Base-by-base conservation (phyloP, 2,888 invertebrate genomes). In the Drosophila parthenogenetica region DNA sequence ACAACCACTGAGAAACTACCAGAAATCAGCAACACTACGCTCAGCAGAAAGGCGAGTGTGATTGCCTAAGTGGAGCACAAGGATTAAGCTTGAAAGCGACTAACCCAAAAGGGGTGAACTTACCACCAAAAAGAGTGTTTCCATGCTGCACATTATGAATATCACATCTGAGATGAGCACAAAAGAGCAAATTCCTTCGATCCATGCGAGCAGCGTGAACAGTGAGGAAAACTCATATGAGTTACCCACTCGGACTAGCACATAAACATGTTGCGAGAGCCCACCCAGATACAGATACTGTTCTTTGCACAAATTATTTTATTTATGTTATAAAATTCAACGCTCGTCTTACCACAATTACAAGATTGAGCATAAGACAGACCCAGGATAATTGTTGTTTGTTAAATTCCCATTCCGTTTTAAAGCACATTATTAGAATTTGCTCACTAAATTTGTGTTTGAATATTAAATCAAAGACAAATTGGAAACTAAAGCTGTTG, bases 341-440 rank as follows among this genome's bases (percentile, higher is more conserved):
- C 3, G 11, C 11, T 17, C 5, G 3, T 17, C 74, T 66, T 80
- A 77, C 77, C 77, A 58, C 16, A 22, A 66, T 10, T 0, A 73
- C 45, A 2, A 58, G 25, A 25, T 77, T 73, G 11, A 77, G 65
- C 73, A 77, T 61, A 0, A 73, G 46, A 22, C 80, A 66, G 25
- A 65, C 19, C 43, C 80, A 73, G 4, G 35, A 48, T 11, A 80
- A 19, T 37, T 77, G 65, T 1, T 63, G 62, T 8, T 29, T 40
- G 16, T n/a, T 66, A 54, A 58, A 80, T 2, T 65, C 64, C 81
- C 77, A 77, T 13, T 37, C 45, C 13, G 69, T 60, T 13, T n/a
- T 45, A 2, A 62, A 5, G 39, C 76, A 76, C 79, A 76, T 78
- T 16, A 0, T 10, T 29, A 5, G 29, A 29, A 5, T 37, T 10